Evolutionary conservation across 1,140 invertebrate species (phyloP), one percentile per base, ranked within the genome.

Genomic region (Caerostris extrusa): DNA sequence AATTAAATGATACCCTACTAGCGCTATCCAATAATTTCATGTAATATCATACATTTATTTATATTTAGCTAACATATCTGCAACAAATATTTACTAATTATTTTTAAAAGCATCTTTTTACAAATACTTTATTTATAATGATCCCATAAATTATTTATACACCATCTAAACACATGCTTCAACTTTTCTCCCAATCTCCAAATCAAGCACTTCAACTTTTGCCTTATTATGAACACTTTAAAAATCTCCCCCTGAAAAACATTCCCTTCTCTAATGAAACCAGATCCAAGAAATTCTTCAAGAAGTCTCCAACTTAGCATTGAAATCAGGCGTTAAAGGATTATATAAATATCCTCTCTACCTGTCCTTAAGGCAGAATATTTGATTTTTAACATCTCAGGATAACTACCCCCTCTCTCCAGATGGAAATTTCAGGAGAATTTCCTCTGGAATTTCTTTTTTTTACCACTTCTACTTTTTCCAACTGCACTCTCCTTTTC

Each of bases 341-440:
- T 87, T 64, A 64, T 87, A 64, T 60, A 87, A 64, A 57, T 57
- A 50, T 64, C n/a, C 71, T 53, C 7, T 17, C 50, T 57, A n/a
- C 60, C 58, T 7, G 53, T 3, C 50, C 12, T 82, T 8, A 34
- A 14, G 82, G 3, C 14, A 5, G n/a, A 34, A 53, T 77, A 77
- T 77, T 77, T 77, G 34, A 34, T 77, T 77, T 77, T 77, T 77
- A 77, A 12, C 71, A 77, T 67, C 61, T 14, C 5, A 56, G 53
- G n/a, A 57, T 87, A 87, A 87, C 58, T 53, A 3, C 57, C 85
- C 19, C 71, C 19, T n/a, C 17, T 67, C 3, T n/a, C 12, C 14
- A 67, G 17, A 14, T 3, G 7, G 50, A 77, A 77, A 77, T 77
- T 19, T 77, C 34, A 5, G 71, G 12, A 77, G n/a, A 71, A 34